Conservation (phyloP, 2,888 invertebrate species). For the Mesopsocus fuscifrons region DNA sequence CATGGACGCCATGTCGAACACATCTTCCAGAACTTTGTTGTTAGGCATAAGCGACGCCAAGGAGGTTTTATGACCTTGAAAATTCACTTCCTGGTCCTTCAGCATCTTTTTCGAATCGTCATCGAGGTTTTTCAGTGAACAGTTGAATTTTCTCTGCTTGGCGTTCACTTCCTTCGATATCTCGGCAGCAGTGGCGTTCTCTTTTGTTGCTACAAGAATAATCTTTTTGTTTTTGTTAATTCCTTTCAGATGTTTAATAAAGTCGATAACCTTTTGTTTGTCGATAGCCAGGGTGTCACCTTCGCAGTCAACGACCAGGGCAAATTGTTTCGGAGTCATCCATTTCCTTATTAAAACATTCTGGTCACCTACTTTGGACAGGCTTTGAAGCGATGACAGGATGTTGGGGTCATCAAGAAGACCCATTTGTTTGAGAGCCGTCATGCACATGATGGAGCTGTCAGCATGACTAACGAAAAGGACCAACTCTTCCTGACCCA, state of each 20-base stretch:
- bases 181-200: background rate
- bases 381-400: background rate
- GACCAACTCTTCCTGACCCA: too few relatives aligned
- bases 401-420: background rate
- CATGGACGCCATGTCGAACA: background rate
- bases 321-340: background rate
- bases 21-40: background rate
- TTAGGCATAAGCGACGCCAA: background rate
- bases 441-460: background rate
- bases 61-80: background rate
- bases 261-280: background rate
- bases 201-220: background rate
- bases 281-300: background rate
- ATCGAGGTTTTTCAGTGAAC: background rate
- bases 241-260: background rate
- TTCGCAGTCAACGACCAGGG: background rate
- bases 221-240: background rate
- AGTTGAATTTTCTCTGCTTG: background rate
- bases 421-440: background rate
- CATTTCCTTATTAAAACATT: background rate
- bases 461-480: background rate
- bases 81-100: background rate
- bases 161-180: background rate
- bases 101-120: background rate
- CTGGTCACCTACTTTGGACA: background rate